These are phyloP conservation scores for Cuculus canorus DNA, from an alignment of 2,797 vertebrate species.

Conservation along the genomic window DNA sequence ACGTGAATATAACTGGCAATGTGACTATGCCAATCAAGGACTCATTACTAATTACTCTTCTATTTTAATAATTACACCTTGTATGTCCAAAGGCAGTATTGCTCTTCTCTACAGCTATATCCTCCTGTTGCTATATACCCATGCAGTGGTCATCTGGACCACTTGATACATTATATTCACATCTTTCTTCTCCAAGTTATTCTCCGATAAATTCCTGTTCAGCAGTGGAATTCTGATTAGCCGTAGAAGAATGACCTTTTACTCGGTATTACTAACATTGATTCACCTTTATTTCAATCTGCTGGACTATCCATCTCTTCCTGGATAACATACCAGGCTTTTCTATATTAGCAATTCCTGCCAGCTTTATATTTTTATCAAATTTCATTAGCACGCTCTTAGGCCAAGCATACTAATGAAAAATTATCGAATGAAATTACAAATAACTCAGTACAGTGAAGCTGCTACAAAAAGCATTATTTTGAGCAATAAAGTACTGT, in stretches of 20 bases:
- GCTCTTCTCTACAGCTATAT: neutral
- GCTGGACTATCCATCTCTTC: slow-evolving; percentile 10
- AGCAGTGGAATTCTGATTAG: neutral
- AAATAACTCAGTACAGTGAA: neutral
- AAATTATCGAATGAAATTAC: neutral
- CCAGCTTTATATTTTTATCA: slow-evolving; percentile 17
- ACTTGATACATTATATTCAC: neutral
- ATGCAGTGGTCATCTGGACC: neutral
- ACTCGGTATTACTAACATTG: slow-evolving; percentile 3
- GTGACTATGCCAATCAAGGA: neutral
- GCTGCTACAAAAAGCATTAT: neutral
- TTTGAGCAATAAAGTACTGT: neutral
- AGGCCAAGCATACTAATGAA: neutral
- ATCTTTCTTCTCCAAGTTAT: neutral
- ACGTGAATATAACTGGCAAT: too few species aligned
- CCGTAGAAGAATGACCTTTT: slow-evolving; percentile 5
- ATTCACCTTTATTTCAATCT: slow-evolving; percentile 35
- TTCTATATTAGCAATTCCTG: neutral
- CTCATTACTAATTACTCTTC: neutral
- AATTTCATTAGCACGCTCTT: neutral
- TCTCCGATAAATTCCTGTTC: neutral
- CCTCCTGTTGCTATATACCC: neutral
- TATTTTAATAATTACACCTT: neutral
- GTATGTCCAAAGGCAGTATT: neutral
- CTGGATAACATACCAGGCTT: neutral